Evolutionary conservation across 2,888 invertebrate genomes (phyloP), one percentile per base, ranked within the genome.

Genomic region (Tineola bisselliella): DNA sequence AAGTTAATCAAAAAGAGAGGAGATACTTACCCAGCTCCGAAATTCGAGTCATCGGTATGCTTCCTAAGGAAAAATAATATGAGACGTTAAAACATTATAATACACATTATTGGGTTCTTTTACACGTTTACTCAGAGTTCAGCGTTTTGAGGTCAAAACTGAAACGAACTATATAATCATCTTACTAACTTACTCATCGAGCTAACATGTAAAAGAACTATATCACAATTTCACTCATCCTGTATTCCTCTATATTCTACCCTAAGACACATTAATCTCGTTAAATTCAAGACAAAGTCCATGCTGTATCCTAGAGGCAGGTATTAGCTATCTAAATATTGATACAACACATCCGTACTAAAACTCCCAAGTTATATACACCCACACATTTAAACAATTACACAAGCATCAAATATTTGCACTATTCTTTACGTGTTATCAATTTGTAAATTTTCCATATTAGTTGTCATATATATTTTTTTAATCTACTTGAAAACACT

Each of bases 1-100:
- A 57, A 52, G 19, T 12, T 52, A 31, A 25, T 25, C 44, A 25
- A 25, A 25, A 25, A 25, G n/a, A n/a, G n/a, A 25, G 25, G 6
- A 25, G 11, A 56, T 52, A 70, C 77, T 77, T 66, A 88, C 88
- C 88, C 81, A 88, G 83, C 78, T 87, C 88, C 81, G 86, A 88
- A 86, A 87, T 88, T 83, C 88, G 83, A 80, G 87, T 88, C 79
- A 88, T 75, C 62, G 88, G 88, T 78, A 88, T 88, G 79, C 87
- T 88, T 81, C 88, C 88, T 88, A 79, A 60, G n/a, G n/a, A 80
- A 84, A 69, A 58, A 61, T 58, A 12, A 38, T 38, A 15, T n/a
- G n/a, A n/a, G n/a, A 10, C n/a, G 3, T 48, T 13, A 48, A 48
- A 44, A 44, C n/a, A 13, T 44, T n/a, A 44, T 13, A 44, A 44